Percentiles rank a stretch among this genome's conserved stretches.
Conservation (phyloP, 2,797 vertebrate species). For the Urocyon cinereoargenteus region DNA sequence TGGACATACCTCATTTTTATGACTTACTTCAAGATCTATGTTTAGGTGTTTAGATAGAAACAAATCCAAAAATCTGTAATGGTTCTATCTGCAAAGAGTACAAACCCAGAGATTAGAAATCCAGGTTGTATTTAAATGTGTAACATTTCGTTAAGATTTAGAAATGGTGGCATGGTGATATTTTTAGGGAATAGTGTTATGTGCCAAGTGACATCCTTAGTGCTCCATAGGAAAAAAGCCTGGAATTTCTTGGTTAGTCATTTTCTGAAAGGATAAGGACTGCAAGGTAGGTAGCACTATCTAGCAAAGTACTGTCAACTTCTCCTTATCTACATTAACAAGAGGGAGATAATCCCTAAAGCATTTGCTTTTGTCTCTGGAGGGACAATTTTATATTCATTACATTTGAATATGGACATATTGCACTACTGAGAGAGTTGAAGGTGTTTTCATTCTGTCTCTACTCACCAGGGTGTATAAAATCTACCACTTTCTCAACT, state of each 20-base stretch:
- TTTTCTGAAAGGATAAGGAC: constrained; percentile 15
- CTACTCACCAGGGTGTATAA: not conserved
- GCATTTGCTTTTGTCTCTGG: not conserved
- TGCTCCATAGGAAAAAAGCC: not conserved
- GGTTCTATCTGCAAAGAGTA: not conserved
- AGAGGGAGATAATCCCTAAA: not conserved
- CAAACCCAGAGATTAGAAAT: constrained; percentile 16
- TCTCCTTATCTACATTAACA: not conserved
- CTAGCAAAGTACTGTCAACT: not conserved
- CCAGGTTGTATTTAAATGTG: not conserved
- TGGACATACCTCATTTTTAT: constrained; percentile 42
- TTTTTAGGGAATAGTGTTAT: constrained; percentile 30
- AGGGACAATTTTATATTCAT: not conserved
- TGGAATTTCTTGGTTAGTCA: not conserved
- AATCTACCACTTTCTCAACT: not conserved
- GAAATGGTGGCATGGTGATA: not conserved
- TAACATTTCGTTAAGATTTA: constrained; percentile 5
- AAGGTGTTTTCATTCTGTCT: not conserved
- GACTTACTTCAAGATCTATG: not conserved
- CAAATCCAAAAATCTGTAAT: not conserved
- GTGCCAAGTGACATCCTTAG: not conserved
- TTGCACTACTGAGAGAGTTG: not conserved
- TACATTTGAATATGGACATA: not conserved
- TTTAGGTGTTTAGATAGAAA: not conserved
- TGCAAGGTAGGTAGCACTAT: not conserved